A percentile compares a stretch with the other conserved stretches of the same genome.
Evolutionary conservation across 2,888 invertebrate species (phyloP).

Genomic region (Campaea margaritaria): DNA sequence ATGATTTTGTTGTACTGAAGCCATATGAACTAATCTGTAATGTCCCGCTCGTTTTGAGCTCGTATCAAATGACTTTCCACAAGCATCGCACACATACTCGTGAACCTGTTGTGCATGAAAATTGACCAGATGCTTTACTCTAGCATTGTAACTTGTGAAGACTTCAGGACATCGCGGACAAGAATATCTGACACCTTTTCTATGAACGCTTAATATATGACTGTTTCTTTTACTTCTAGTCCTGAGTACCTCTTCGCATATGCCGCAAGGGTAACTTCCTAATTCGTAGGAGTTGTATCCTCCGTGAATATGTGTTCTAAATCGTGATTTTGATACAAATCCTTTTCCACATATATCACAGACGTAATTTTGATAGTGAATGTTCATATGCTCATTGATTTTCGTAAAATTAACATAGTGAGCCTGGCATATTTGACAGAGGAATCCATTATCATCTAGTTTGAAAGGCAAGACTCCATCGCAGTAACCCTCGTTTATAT

Average conservation of each 20-base stretch:
- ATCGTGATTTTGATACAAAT: slow-evolving; percentile 72
- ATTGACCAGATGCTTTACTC: slow-evolving; percentile 70
- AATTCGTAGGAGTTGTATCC: slow-evolving; percentile 54
- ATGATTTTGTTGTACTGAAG: slow-evolving; percentile 48
- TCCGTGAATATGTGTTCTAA: slow-evolving; percentile 71
- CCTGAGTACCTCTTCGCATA: slow-evolving; percentile 64
- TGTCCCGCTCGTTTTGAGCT: slow-evolving; percentile 70
- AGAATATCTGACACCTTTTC: slow-evolving; percentile 68
- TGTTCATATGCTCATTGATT: slow-evolving; percentile 77
- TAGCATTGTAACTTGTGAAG: slow-evolving; percentile 69
- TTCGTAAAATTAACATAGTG: slow-evolving; percentile 64
- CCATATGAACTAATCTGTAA: slow-evolving; percentile 57
- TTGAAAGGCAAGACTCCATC: slow-evolving; percentile 78
- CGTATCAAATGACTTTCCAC: slow-evolving; percentile 65
- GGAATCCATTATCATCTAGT: slow-evolving; percentile 59
- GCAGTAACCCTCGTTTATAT: slow-evolving; percentile 59
- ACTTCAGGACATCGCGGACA: slow-evolving; percentile 73
- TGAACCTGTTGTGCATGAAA: slow-evolving; percentile 62
- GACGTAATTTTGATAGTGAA: slow-evolving; percentile 74
- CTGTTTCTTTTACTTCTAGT: slow-evolving; percentile 67
- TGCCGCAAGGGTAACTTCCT: slow-evolving; percentile 70
- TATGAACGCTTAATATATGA: slow-evolving; percentile 67
- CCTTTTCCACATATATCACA: slow-evolving; percentile 77
- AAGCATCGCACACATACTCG: slow-evolving; percentile 62
- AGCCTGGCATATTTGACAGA: slow-evolving; percentile 69